phyloP scores from a whole-genome alignment of 2,797 vertebrate genomes.

The Rhinichthys osculus region DNA sequence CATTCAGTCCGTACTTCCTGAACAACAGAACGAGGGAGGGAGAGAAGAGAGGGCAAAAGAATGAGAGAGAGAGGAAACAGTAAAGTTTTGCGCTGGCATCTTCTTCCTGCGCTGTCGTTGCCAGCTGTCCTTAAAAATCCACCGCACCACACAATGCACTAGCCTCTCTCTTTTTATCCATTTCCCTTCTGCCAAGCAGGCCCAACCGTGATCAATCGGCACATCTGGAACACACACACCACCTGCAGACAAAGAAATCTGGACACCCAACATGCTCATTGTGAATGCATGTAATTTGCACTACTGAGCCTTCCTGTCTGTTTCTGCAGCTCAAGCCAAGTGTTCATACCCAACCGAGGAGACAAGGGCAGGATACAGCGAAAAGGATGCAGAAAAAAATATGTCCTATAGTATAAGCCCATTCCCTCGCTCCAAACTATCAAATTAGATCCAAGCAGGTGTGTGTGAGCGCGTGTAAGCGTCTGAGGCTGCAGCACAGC shows the following conservation, averaged over 20 bases:
- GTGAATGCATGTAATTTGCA: conserved; percentile 54
- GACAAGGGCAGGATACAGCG: conserved; percentile 4
- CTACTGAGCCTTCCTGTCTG: conserved; percentile 49
- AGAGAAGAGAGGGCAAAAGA: conserved; percentile 52
- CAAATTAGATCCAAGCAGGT: conserved; percentile 28
- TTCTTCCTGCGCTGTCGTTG: conserved; percentile 62
- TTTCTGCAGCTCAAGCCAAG: conserved; percentile 40
- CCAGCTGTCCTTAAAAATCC: conserved; percentile 64
- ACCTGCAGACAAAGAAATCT: conserved; percentile 61
- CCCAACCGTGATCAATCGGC: conserved; percentile 68
- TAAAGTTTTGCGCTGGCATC: conserved; percentile 57
- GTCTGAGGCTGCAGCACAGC: conserved; percentile 21
- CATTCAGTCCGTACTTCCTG: conserved; percentile 70
- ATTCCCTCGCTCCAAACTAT: conserved; percentile 36
- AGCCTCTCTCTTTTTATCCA: conserved; percentile 46
- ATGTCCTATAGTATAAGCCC: conserved; percentile 19
- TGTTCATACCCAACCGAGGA: conserved; percentile 28
- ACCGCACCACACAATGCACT: conserved; percentile 57
- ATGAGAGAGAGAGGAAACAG: conserved; percentile 57
- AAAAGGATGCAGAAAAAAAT: conserved; percentile 23
- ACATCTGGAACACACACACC: conserved; percentile 65
- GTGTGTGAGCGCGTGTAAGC: conserved; percentile 30
- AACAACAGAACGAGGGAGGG: conserved; percentile 59
- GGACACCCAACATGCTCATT: conserved; percentile 51
- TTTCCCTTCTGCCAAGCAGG: conserved; percentile 43